Percentiles rank a stretch among this genome's conserved stretches.
These are phyloP conservation scores for Ctenodactylus gundi DNA, from an alignment of 2,113 vertebrate species.

Conservation along the genomic window DNA sequence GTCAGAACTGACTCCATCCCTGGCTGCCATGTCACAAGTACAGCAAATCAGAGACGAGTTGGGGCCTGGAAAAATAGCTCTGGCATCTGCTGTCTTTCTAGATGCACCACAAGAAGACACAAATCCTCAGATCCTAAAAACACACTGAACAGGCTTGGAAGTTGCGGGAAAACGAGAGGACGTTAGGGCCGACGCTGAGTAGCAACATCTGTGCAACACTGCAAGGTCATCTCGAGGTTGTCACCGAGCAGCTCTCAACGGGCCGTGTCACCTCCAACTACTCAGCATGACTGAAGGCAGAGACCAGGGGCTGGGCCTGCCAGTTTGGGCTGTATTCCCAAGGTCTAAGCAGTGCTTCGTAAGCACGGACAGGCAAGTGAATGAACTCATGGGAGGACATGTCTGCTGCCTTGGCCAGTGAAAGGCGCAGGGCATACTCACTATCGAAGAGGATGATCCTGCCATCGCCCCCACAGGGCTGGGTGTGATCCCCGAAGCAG, in stretches of 20 bases:
- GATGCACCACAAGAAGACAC: neutral
- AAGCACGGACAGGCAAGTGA: neutral
- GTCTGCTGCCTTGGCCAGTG: neutral
- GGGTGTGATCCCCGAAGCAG: conserved; percentile 97
- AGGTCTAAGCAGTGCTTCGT: neutral
- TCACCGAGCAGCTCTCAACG: neutral
- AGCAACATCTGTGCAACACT: neutral
- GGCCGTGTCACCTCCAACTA: neutral
- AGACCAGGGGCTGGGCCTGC: neutral
- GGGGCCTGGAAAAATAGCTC: neutral
- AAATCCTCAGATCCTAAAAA: neutral
- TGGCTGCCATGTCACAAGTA: neutral
- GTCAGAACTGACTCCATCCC: neutral
- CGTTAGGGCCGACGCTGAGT: neutral
- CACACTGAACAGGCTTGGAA: neutral
- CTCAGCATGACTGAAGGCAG: neutral
- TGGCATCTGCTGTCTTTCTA: neutral
- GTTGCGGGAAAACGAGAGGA: neutral
- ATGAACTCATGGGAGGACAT: neutral
- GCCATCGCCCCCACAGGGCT: conserved; percentile 97
- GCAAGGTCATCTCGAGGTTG: neutral
- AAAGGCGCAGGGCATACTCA: conserved; percentile 81
- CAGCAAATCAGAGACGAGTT: neutral
- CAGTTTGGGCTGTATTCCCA: neutral
- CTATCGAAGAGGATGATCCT: conserved; percentile 97